Base-by-base conservation (phyloP, 2,797 vertebrate genomes). In the Stomatorhinus walkeri region DNA sequence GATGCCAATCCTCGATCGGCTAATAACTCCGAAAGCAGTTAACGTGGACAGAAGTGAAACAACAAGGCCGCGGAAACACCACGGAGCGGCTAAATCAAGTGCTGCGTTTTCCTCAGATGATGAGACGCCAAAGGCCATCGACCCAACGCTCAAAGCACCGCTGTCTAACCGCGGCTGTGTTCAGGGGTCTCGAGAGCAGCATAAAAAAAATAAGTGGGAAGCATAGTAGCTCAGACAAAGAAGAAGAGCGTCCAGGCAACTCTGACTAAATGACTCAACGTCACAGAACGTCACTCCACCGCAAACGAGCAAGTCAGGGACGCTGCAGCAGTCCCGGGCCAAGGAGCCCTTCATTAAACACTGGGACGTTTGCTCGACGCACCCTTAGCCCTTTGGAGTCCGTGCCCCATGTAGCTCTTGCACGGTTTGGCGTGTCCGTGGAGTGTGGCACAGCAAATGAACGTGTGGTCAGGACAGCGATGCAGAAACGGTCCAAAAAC, bases 221-320 rank as follows among this genome's bases (percentile, higher is more conserved):
- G 51, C 19, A 79, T 83, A 87, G 56, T 40, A 46, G 68, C 87
- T 68, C 1, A 89, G 84, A 85, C 64, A 89, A 68, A 43, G 68
- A 90, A 54, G 89, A 87, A 89, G 90, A 91, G 91, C 89, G 91
- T 90, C 90, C 90, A 90, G 91, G 93, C 91, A 93, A 93, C 90
- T 88, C 2, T 90, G 91, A 94, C 95, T 93, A 94, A 94, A 95
- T 93, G 92, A 94, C 90, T 93, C 16, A 1, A 94, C 94, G 93
- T 95, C 92, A 95, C 94, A 94, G 93, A 90, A 90, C 56, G 90
- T 94, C 90, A 93, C 93, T 85, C 49, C 76, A 81, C 16, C 40
- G 8, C 40, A 81, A 81, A 81, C 2, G 76, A 46, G 40, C 36
- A 46, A 81, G 76, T 19, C 76, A 9, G 19, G 36, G 76, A 46